Evolutionary conservation across 2,113 vertebrate genomes (phyloP).

Genomic region (Brachypteracias leptosomus): DNA sequence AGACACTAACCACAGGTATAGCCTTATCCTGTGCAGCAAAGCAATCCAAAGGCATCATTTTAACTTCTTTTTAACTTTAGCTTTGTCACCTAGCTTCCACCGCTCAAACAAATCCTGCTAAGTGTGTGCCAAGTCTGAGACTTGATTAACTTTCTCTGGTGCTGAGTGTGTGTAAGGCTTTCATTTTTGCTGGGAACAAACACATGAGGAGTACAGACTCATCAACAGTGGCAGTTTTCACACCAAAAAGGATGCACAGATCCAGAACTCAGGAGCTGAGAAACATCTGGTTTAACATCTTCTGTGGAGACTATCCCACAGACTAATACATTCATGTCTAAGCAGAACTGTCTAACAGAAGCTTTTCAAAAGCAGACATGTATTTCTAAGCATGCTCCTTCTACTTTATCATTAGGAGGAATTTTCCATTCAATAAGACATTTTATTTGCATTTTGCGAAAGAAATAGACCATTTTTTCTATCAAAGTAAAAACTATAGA

Average conservation of each 20-base stretch:
- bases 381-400: neutral
- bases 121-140: neutral
- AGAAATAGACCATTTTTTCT: neutral
- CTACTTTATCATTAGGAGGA: neutral
- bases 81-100: neutral
- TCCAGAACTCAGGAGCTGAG: neutral
- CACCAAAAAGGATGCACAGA: neutral
- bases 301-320: neutral
- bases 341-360: neutral
- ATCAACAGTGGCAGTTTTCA: neutral
- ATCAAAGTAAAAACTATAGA: neutral
- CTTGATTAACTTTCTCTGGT: neutral
- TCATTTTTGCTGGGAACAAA: neutral
- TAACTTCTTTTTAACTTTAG: neutral
- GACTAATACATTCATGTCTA: neutral
- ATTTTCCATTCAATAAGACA: neutral
- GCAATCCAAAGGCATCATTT: neutral
- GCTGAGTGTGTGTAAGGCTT: neutral
- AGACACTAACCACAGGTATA: neutral
- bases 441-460: neutral
- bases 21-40: neutral
- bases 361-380: neutral
- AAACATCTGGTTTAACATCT: neutral
- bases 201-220: accelerated
- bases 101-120: neutral